These are phyloP conservation scores for Heliangelus exortis DNA, from an alignment of 2,797 vertebrate genomes.

Conservation along the genomic window DNA sequence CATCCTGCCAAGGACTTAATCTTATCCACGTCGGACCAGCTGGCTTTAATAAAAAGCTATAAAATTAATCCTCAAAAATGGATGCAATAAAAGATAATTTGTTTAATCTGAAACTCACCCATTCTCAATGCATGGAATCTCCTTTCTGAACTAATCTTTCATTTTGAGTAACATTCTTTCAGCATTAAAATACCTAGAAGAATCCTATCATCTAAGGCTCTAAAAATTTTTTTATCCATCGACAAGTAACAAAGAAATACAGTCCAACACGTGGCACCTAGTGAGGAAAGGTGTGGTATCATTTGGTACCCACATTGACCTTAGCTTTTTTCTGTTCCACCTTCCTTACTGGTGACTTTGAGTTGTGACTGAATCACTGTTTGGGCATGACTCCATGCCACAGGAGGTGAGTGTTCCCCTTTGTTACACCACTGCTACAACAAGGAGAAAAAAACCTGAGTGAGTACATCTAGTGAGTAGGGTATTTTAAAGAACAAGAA, in stretches of 20 bases:
- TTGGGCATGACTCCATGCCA: neutral
- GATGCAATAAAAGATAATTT: slow-evolving; percentile 28
- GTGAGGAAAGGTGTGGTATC: neutral
- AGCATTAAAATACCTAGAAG: neutral
- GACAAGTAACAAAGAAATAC: neutral
- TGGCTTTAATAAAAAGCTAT: slow-evolving; percentile 47
- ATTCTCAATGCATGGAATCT: neutral
- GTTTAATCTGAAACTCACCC: slow-evolving; percentile 1
- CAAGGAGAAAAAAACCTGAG: neutral
- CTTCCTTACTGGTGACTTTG: neutral
- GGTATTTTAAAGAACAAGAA: neutral
- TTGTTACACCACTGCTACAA: neutral
- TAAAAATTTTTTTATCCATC: neutral
- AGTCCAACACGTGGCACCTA: neutral
- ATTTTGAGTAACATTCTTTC: neutral
- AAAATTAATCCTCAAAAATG: slow-evolving; percentile 48
- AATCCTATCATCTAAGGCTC: neutral
- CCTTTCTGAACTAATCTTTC: neutral
- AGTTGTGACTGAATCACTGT: neutral
- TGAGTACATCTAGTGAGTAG: neutral
- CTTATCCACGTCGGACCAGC: neutral
- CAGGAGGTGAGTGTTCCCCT: neutral
- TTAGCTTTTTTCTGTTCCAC: neutral
- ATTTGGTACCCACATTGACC: neutral
- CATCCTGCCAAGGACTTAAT: neutral